Evolutionary conservation across 2,888 invertebrate species (phyloP), one percentile per base, ranked within the genome.

Genomic region (Synergus itoensis): DNA sequence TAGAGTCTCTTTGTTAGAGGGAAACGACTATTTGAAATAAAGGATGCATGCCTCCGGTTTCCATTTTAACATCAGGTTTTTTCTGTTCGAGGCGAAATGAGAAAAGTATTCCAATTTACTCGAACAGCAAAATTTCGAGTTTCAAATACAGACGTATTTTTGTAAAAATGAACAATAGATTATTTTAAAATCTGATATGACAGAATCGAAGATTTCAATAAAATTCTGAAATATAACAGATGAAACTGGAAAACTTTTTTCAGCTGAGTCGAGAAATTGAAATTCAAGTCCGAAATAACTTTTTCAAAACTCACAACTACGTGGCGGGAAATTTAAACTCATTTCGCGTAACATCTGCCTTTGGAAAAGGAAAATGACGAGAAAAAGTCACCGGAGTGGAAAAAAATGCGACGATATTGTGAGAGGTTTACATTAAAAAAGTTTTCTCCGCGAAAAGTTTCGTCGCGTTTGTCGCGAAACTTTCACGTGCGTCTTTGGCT

Each of bases 381-480:
- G n/a, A 64, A 77, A 64, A 77, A 77, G 14, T 36, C 64, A 63
- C 64, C 18, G 28, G n/a, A 65, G 53, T n/a, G 40, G 64, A 75
- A 75, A 78, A 48, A 79, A 75, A 48, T 45, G 75, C 53, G 53
- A 40, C 69, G 53, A 41, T 45, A 75, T 79, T 75, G 63, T 28
- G 53, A 64, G 63, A 78, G 77, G 63, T 64, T 77, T 53, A 81
- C 87, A 88, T 88, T 88, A 85, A 87, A 87, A 88, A 88, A 88
- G 83, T 88, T 88, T 84, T 79, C 57, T 65, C 57, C 77, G 77
- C 40, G 9, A 12, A 41, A 65, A 65, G 80, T 82, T 82, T 82
- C 80, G 36, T 45, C 60, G 76, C 65, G 76, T 76, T 77, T 43
- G 77, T 81, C 81, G 60, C 67, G 69, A 77, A 86, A 86, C 82